Conservation (phyloP, 2,113 vertebrate genomes). For the Datnioides undecimradiatus region DNA sequence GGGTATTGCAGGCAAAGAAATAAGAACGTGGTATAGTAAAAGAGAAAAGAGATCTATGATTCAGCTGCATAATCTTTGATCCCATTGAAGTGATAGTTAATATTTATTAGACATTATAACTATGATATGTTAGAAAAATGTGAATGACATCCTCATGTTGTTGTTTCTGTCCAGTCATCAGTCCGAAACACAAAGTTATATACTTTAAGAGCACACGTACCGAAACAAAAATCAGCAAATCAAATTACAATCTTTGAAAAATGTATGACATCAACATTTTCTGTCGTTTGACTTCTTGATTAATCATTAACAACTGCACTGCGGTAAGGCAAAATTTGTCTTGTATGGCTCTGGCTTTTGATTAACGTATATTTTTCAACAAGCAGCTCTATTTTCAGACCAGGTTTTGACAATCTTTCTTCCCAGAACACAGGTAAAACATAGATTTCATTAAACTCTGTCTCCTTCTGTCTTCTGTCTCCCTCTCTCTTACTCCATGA, state of each 20-base stretch:
- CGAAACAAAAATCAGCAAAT: too few species aligned
- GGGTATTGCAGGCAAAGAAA: too few species aligned
- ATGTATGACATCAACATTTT: too few species aligned
- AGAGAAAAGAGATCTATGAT: too few species aligned
- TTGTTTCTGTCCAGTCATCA: background rate
- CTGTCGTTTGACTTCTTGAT: background rate
- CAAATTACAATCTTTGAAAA: too few species aligned
- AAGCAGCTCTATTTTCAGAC: background rate
- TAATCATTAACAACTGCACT: background rate
- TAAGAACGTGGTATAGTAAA: too few species aligned
- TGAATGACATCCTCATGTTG: background rate
- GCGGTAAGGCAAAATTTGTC: background rate
- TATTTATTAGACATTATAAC: too few species aligned
- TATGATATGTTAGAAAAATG: too few species aligned
- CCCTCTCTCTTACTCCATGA: background rate
- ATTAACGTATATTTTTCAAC: background rate
- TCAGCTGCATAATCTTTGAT: too few species aligned
- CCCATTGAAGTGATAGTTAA: too few species aligned
- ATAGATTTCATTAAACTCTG: background rate
- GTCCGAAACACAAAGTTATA: background rate
- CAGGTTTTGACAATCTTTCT: background rate
- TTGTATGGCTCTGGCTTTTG: too few species aligned
- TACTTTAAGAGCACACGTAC: background rate
- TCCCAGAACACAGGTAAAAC: background rate
- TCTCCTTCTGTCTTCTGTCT: background rate